Conservation (phyloP, 2,113 vertebrate species). For the Sinocyclocheilus anophthalmus region DNA sequence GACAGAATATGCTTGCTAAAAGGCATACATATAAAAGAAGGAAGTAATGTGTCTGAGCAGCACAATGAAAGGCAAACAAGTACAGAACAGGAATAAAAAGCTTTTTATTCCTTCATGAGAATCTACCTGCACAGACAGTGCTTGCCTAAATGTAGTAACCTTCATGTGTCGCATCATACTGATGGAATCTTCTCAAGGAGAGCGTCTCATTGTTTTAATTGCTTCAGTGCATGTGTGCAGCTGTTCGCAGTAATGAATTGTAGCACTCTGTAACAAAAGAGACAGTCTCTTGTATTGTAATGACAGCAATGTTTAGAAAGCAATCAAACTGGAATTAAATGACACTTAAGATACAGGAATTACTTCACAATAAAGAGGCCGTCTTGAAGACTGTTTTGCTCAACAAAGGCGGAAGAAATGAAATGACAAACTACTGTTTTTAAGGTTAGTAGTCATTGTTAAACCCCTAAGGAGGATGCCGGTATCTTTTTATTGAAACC, state of each 20-base stretch:
- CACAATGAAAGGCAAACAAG: background rate
- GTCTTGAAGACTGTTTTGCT: background rate
- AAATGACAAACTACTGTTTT: background rate
- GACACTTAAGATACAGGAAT: background rate
- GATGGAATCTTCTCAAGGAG: constrained; percentile 56
- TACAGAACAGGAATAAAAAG: constrained; percentile 9
- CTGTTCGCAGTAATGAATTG: constrained; percentile 57
- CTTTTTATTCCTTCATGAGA: constrained; percentile 28
- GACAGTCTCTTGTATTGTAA: constrained; percentile 35
- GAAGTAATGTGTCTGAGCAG: background rate
- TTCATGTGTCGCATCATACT: constrained; percentile 42
- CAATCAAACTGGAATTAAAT: constrained; percentile 26
- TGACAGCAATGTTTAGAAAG: constrained; percentile 31
- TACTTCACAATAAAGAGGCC: background rate
- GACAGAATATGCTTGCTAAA: background rate
- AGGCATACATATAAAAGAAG: background rate
- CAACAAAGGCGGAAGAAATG: background rate
- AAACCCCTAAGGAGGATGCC: too few relatives aligned
- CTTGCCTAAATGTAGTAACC: constrained; percentile 46
- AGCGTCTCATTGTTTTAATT: constrained; percentile 58
- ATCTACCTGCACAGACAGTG: constrained; percentile 39
- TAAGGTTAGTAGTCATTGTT: too few relatives aligned
- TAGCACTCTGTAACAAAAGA: constrained; percentile 51
- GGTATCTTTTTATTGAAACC: too few relatives aligned
- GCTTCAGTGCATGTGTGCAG: constrained; percentile 46